phyloP scores from a whole-genome alignment of 2,797 vertebrate species.

The Argya squamiceps region DNA sequence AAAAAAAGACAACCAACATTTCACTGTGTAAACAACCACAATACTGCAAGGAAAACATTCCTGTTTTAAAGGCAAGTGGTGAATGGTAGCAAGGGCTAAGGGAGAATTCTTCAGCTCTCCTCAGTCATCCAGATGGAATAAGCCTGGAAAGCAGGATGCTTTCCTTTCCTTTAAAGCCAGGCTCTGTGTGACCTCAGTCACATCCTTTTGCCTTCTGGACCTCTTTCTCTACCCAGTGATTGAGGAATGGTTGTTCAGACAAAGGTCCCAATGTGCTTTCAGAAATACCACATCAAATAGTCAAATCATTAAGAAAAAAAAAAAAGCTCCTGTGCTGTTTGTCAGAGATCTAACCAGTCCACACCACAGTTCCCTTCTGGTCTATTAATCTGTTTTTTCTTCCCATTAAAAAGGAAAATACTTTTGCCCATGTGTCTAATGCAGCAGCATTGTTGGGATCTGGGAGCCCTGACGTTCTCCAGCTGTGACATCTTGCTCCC shows the following conservation, averaged over 20 bases:
- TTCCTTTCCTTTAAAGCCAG: not conserved
- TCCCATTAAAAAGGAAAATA: not conserved
- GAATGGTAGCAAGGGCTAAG: not conserved
- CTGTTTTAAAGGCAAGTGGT: not conserved
- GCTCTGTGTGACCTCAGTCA: not conserved
- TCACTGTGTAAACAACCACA: not conserved
- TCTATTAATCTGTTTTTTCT: not conserved
- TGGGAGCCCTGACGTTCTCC: not conserved
- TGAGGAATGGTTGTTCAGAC: not conserved
- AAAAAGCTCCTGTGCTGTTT: not conserved
- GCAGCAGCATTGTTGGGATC: not conserved
- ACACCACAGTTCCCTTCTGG: not conserved
- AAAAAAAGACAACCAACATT: not conserved
- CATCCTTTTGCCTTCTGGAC: not conserved
- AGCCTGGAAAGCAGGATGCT: not conserved
- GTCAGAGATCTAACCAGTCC: not conserved
- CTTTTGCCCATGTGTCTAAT: not conserved
- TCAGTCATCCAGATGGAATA: not conserved
- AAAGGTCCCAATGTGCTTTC: not conserved
- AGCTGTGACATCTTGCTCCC: not conserved
- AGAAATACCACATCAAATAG: not conserved
- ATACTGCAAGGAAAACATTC: not conserved
- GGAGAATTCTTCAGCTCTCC: not conserved
- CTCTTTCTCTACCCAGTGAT: not conserved
- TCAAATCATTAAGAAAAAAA: not conserved